Evolutionary conservation across 2,888 invertebrate species (phyloP).

Genomic region (Meganola albula): DNA sequence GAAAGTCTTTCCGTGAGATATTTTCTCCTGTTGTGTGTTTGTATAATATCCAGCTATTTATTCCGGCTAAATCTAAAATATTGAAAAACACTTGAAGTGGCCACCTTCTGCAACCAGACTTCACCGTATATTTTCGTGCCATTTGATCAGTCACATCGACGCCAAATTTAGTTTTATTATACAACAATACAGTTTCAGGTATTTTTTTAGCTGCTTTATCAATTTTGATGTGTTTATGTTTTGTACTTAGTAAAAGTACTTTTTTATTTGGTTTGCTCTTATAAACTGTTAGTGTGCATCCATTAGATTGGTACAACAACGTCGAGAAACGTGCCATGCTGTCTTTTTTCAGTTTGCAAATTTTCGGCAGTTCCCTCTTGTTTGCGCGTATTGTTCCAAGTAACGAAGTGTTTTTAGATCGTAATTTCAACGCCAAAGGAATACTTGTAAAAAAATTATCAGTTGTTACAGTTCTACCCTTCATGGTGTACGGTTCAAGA

Average conservation of each 20-base stretch:
- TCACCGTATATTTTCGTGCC: no score
- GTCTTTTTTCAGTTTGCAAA: no score
- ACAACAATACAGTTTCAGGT: not conserved
- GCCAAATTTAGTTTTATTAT: not conserved
- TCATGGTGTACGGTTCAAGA: not conserved
- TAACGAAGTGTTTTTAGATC: slow-evolving; percentile 1
- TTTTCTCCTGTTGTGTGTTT: no score
- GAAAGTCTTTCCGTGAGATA: no score
- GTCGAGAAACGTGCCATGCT: no score
- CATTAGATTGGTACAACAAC: no score
- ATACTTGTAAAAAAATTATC: slow-evolving; percentile 5
- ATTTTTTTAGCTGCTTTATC: not conserved
- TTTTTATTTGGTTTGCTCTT: not conserved
- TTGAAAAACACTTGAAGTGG: no score
- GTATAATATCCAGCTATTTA: no score
- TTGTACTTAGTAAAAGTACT: not conserved
- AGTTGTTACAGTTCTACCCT: slow-evolving; percentile 4
- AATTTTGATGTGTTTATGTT: not conserved
- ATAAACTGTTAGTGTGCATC: not conserved
- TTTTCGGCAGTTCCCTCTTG: slow-evolving; percentile 4
- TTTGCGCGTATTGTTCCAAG: slow-evolving; percentile 2
- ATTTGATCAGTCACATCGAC: not conserved
- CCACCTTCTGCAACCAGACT: no score
- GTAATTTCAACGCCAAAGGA: slow-evolving; percentile 1
- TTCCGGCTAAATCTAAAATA: no score